These are phyloP conservation scores for Lophochroa leadbeateri DNA, from an alignment of 2,113 vertebrate genomes.

Conservation along the genomic window DNA sequence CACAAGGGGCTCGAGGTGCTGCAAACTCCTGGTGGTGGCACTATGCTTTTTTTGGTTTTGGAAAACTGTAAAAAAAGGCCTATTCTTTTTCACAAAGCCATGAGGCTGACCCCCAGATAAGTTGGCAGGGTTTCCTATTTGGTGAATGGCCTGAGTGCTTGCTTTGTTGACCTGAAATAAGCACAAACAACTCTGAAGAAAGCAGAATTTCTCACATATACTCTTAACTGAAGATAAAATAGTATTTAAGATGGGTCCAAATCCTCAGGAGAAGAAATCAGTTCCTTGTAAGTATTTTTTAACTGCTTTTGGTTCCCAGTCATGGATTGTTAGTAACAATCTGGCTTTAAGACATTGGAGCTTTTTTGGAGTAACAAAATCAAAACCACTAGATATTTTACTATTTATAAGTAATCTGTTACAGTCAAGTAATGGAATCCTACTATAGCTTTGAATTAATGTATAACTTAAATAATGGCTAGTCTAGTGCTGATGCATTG, in stretches of 20 bases:
- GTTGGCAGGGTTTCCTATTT: not conserved
- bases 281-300: not conserved
- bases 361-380: constrained; percentile 14
- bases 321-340: constrained; percentile 30
- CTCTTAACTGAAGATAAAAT: not conserved
- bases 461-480: constrained; percentile 73
- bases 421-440: constrained; percentile 52
- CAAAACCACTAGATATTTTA: constrained; percentile 69
- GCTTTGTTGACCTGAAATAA: not conserved
- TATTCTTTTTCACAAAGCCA: not conserved
- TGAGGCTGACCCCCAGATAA: not conserved
- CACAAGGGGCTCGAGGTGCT: not conserved
- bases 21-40: not conserved
- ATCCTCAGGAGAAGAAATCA: not conserved
- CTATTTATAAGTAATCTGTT: constrained; percentile 80
- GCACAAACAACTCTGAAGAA: not conserved
- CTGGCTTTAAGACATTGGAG: constrained; percentile 18
- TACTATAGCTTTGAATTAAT: constrained; percentile 77
- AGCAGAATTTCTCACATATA: not conserved
- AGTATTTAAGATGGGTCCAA: not conserved
- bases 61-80: not conserved
- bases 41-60: not conserved
- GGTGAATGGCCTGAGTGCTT: not conserved
- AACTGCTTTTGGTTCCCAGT: constrained; percentile 15
- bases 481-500: not conserved